A percentile compares a stretch with the other conserved stretches of the same genome.
Evolutionary conservation across 2,113 vertebrate species (phyloP).

Genomic region (Saccopteryx bilineata): DNA sequence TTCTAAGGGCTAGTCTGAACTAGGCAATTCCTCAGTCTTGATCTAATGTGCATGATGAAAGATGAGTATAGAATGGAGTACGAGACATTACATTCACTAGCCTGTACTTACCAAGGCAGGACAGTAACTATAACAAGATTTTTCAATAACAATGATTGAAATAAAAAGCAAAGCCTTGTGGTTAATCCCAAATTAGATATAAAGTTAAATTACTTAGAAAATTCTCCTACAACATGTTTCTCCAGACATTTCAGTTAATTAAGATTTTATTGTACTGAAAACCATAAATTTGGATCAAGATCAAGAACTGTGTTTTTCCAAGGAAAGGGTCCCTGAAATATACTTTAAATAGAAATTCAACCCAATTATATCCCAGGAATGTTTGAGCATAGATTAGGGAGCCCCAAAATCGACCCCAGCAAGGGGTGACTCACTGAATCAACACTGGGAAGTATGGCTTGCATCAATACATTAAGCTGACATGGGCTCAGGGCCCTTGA

Average conservation of each 20-base stretch:
- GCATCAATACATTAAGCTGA: constrained; percentile 23
- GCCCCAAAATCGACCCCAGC: neutral
- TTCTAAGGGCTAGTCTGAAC: constrained; percentile 3
- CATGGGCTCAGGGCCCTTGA: neutral
- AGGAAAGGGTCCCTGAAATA: constrained; percentile 46
- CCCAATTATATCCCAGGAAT: constrained; percentile 40
- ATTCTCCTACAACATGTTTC: constrained; percentile 44
- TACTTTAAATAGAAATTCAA: constrained; percentile 48
- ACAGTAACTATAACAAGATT: constrained; percentile 57
- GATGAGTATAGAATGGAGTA: constrained; percentile 45
- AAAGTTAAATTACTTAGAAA: constrained; percentile 63
- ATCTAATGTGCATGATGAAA: constrained; percentile 16
- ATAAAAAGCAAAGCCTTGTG: constrained; percentile 67
- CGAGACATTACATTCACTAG: constrained; percentile 26
- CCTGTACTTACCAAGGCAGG: constrained; percentile 56
- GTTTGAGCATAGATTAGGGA: constrained; percentile 22
- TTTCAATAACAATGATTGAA: constrained; percentile 66
- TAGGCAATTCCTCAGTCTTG: constrained; percentile 41
- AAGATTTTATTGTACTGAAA: constrained; percentile 48
- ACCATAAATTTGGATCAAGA: constrained; percentile 60
- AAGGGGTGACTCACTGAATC: constrained; percentile 10
- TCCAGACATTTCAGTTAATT: constrained; percentile 44
- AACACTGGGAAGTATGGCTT: neutral
- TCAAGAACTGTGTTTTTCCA: constrained; percentile 37
- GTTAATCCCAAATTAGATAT: constrained; percentile 60